These are phyloP conservation scores for Stenotaenia linearis DNA, from an alignment of 2,888 invertebrate genomes.

Conservation along the genomic window DNA sequence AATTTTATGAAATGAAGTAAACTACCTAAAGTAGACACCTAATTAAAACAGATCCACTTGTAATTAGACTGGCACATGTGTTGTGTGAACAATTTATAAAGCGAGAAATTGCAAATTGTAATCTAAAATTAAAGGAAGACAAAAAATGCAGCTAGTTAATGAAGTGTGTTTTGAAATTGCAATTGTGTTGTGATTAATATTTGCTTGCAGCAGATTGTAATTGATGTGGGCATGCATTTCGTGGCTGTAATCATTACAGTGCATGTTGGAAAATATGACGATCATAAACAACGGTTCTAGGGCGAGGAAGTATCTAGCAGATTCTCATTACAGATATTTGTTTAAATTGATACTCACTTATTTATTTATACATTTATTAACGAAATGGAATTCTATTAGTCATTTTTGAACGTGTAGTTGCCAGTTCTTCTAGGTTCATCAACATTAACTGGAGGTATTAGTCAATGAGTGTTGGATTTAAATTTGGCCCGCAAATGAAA, in stretches of 20 bases:
- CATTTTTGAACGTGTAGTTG: neutral
- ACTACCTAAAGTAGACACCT: neutral
- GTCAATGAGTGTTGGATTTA: slow-evolving; percentile 12
- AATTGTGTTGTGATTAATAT: slow-evolving; percentile 10
- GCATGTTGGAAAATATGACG: neutral
- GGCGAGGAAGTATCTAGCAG: neutral
- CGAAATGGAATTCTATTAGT: neutral
- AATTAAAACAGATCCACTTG: neutral
- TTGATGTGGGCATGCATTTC: neutral
- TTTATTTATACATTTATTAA: neutral
- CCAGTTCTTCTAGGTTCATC: neutral
- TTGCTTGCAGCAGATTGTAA: neutral
- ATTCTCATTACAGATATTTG: neutral
- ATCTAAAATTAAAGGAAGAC: neutral
- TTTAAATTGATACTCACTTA: neutral
- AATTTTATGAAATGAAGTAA: too few relatives aligned
- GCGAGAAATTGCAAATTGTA: neutral
- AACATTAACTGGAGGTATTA: neutral
- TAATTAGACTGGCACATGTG: neutral
- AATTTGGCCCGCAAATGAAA: slow-evolving; percentile 14
- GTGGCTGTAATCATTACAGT: neutral
- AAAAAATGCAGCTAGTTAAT: neutral
- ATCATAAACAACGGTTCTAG: neutral
- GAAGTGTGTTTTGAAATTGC: neutral
- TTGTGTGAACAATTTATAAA: neutral